Evolutionary conservation across 2,113 vertebrate species (phyloP).

Genomic region (Lampris megalopsis): DNA sequence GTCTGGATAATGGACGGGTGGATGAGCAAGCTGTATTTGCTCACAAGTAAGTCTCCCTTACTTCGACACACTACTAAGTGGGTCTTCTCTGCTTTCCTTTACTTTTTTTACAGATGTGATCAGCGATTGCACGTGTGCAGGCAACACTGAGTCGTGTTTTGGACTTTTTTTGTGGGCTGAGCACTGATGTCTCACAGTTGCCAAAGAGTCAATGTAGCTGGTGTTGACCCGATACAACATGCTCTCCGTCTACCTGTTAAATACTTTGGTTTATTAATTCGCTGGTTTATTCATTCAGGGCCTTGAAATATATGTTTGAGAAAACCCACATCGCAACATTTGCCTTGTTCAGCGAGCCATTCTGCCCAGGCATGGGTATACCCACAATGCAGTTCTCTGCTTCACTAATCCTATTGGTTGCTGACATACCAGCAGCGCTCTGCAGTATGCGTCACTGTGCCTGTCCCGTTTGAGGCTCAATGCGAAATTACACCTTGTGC

Average conservation of each 20-base stretch:
- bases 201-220: slow-evolving; percentile 26
- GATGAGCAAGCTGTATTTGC: no score
- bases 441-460: slow-evolving; percentile 67
- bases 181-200: slow-evolving; percentile 7
- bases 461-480: slow-evolving; percentile 56
- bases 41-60: no score
- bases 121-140: no score
- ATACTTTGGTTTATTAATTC: slow-evolving; percentile 34
- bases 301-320: slow-evolving; percentile 11
- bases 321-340: slow-evolving; percentile 45
- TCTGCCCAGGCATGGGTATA: slow-evolving; percentile 53
- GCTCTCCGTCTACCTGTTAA: slow-evolving; percentile 38
- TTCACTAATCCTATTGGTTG: slow-evolving; percentile 69
- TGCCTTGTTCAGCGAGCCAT: slow-evolving; percentile 31
- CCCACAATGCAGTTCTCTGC: slow-evolving; percentile 66
- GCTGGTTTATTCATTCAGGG: slow-evolving; percentile 29
- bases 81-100: no score
- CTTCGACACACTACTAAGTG: no score
- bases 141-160: no score
- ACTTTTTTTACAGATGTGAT: no score
- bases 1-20: no score
- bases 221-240: slow-evolving; percentile 7
- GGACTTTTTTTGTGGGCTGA: not conserved
- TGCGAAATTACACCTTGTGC: slow-evolving; percentile 63
- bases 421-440: slow-evolving; percentile 59